A percentile compares a stretch with the other conserved stretches of the same genome.
Conservation (phyloP, 2,797 vertebrate species). For the Pantherophis alleghaniensis region DNA sequence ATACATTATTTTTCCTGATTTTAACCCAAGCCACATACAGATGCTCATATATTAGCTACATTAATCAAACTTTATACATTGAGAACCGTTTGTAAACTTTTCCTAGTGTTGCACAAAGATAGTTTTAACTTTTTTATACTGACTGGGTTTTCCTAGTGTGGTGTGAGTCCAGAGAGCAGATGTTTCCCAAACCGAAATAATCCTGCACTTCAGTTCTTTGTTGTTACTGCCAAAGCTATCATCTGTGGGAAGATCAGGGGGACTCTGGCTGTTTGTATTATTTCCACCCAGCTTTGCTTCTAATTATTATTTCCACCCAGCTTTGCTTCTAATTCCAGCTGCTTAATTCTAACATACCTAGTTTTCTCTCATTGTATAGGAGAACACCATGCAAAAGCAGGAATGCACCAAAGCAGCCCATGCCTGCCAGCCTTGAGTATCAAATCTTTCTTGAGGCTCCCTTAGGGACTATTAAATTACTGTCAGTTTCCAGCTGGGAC, state of each 20-base stretch:
- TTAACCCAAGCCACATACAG: background rate
- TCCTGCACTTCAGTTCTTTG: constrained; percentile 67
- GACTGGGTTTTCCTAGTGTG: constrained; percentile 33
- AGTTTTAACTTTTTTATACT: constrained; percentile 23
- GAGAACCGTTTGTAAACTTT: background rate
- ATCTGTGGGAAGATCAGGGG: constrained; percentile 72
- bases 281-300: constrained; percentile 74
- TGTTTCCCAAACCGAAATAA: constrained; percentile 61
- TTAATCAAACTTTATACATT: background rate
- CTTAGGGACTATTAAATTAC: constrained; percentile 67
- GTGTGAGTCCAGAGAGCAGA: constrained; percentile 67
- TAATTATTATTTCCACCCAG: constrained; percentile 70
- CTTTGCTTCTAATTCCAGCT: constrained; percentile 75
- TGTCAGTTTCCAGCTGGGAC: constrained; percentile 71
- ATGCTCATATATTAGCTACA: background rate
- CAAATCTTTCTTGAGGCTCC: constrained; percentile 59
- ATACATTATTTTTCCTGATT: background rate
- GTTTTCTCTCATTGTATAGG: constrained; percentile 58
- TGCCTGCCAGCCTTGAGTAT: constrained; percentile 71
- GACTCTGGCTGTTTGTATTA: constrained; percentile 72
- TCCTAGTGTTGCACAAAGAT: background rate
- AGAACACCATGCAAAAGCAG: constrained; percentile 43
- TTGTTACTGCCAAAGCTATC: constrained; percentile 70
- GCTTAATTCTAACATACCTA: constrained; percentile 66
- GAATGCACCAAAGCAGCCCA: constrained; percentile 47